Conservation (phyloP, 2,888 invertebrate species). For the Beris chalybata region DNA sequence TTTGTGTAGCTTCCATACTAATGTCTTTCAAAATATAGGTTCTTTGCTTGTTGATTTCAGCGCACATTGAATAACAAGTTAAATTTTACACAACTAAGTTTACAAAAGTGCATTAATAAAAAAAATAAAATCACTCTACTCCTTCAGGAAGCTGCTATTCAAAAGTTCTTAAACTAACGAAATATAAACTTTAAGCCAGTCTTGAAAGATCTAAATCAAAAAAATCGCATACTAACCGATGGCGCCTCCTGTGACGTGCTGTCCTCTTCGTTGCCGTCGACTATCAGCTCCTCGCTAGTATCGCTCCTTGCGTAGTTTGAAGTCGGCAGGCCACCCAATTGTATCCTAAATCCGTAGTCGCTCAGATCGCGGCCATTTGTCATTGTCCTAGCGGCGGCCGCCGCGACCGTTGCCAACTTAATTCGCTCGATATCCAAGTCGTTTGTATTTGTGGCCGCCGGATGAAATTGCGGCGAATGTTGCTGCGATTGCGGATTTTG, state of each 20-base stretch:
- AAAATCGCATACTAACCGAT: slow-evolving; percentile 50
- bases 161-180: no score
- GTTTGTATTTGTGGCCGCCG: slow-evolving; percentile 34
- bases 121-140: no score
- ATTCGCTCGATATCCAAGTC: slow-evolving; percentile 55
- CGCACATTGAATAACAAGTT: no score
- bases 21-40: no score
- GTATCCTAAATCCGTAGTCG: slow-evolving; percentile 57
- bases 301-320: slow-evolving; percentile 55
- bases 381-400: slow-evolving; percentile 45
- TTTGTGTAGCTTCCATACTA: no score
- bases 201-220: no score
- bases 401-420: slow-evolving; percentile 53
- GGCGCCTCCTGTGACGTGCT: slow-evolving; percentile 55
- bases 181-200: no score
- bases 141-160: no score
- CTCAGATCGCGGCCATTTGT: slow-evolving; percentile 49
- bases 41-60: no score
- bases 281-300: slow-evolving; percentile 57
- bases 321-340: slow-evolving; percentile 55
- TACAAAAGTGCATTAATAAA: no score
- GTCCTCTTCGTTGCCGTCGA: slow-evolving; percentile 56
- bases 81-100: no score
- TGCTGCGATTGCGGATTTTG: slow-evolving; percentile 15
- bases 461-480: slow-evolving; percentile 15